Base-by-base conservation (phyloP, 2,888 invertebrate species). In the Drosophila yooni region DNA sequence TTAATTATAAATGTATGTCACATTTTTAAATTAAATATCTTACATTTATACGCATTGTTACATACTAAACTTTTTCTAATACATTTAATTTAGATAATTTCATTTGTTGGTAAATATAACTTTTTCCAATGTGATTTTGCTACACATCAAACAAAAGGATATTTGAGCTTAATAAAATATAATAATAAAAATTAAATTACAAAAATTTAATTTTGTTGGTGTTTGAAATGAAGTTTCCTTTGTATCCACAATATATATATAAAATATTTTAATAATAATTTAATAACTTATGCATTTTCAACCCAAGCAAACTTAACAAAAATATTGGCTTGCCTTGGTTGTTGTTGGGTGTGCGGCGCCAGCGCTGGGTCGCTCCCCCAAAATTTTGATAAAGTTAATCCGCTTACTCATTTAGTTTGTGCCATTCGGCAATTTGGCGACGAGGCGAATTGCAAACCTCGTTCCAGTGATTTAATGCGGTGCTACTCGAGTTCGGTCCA, bases 361-460 rank as follows among this genome's bases (percentile, higher is more conserved):
- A 64, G 88, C 83, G 76, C 83, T 86, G 61, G 71, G 54, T 68
- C 80, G 66, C 67, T 61, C 40, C 38, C 34, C 50, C 61, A 64
- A 48, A 54, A 31, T 48, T 4, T 62, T 52, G 60, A 74, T 66
- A 67, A 51, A 50, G 40, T 36, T 56, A 7, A 52, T 38, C 38
- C 66, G 53, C 58, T 88, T 95, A 98, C 95, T 98, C 98, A 94
- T 97, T 96, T 89, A 99, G 95, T 94, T 99, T 98, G 95, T 99
- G 99, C 99, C 99, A 99, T 94, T 99, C 99, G 80, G 99, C 99
- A 92, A 99, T 99, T 95, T 99, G 99, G 81, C 99, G 96, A 86
- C 99, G 96, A 60, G 99, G 99, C 83, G 98, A 98, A 92, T 97
- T 98, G 94, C 98, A 97, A 83, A 99, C 98, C 94, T 99, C 99